These are phyloP conservation scores for Drosophila anomalata DNA, from an alignment of 2,888 invertebrate species.

Conservation along the genomic window DNA sequence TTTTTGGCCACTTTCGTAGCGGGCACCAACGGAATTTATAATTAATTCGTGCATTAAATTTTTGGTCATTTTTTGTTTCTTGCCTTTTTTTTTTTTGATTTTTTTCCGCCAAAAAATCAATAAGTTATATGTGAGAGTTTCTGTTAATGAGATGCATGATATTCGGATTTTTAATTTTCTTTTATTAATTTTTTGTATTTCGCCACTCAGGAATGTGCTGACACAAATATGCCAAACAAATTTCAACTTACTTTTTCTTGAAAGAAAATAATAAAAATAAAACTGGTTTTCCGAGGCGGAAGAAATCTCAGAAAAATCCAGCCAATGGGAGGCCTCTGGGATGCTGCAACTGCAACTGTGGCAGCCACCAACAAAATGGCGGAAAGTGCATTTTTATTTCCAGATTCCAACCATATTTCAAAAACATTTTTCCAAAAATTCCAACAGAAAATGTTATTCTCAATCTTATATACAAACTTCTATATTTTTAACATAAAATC, in stretches of 20 bases:
- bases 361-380: background rate
- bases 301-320: background rate
- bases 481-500: background rate
- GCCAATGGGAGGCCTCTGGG: background rate
- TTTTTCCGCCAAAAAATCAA: constrained; percentile 57
- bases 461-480: background rate
- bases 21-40: constrained; percentile 72
- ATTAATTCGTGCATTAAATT: constrained; percentile 72
- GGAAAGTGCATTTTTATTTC: background rate
- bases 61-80: constrained; percentile 35
- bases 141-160: constrained; percentile 64
- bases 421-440: background rate
- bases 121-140: constrained; percentile 63
- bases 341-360: constrained; percentile 3
- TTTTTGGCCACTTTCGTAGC: constrained; percentile 65
- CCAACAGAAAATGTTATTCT: background rate
- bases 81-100: constrained; percentile 2
- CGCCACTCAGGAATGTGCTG: constrained; percentile 37
- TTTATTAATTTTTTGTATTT: constrained; percentile 9
- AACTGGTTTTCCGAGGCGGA: background rate
- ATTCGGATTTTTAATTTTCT: constrained; percentile 7
- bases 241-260: background rate
- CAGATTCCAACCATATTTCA: background rate
- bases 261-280: background rate
- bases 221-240: constrained; percentile 26